A percentile compares a stretch with the other conserved stretches of the same genome.
Conservation (phyloP, 1,140 invertebrate species). For the Drosophila hydei region DNA sequence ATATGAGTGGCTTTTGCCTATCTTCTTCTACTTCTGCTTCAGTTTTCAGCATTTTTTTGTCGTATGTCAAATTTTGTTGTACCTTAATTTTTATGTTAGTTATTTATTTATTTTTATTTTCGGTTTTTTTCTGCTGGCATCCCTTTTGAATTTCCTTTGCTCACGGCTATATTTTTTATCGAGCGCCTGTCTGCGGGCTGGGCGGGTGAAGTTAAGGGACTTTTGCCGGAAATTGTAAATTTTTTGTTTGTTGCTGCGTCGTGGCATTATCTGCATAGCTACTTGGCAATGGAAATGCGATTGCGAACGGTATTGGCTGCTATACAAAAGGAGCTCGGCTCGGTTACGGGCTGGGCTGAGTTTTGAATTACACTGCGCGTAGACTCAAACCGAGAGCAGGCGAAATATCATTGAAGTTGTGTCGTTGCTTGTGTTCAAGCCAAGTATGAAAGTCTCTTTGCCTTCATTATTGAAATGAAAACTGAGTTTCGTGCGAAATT, state of each 20-base stretch:
- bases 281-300: conserved; percentile 10
- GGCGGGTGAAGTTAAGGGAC: conserved; percentile 15
- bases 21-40: conserved; percentile 3
- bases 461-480: conserved; percentile 14
- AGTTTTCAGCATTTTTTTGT: conserved; percentile 41
- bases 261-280: conserved; percentile 44
- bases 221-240: conserved; percentile 67
- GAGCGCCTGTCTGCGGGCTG: conserved; percentile 29
- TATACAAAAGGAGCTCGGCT: conserved; percentile 21
- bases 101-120: conserved; percentile 42
- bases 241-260: conserved; percentile 56
- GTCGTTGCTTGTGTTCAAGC: conserved; percentile 6
- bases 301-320: conserved; percentile 18
- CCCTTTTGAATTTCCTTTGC: conserved; percentile 54
- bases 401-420: conserved; percentile 32
- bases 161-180: conserved; percentile 70
- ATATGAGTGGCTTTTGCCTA: conserved; percentile 43
- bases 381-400: conserved; percentile 3
- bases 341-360: neutral
- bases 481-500: conserved; percentile 1
- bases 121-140: neutral
- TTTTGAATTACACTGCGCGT: conserved; percentile 21
- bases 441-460: conserved; percentile 2
- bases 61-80: conserved; percentile 65
- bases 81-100: conserved; percentile 67